Evolutionary conservation across 2,113 vertebrate genomes (phyloP).

Genomic region (Panthera uncia): DNA sequence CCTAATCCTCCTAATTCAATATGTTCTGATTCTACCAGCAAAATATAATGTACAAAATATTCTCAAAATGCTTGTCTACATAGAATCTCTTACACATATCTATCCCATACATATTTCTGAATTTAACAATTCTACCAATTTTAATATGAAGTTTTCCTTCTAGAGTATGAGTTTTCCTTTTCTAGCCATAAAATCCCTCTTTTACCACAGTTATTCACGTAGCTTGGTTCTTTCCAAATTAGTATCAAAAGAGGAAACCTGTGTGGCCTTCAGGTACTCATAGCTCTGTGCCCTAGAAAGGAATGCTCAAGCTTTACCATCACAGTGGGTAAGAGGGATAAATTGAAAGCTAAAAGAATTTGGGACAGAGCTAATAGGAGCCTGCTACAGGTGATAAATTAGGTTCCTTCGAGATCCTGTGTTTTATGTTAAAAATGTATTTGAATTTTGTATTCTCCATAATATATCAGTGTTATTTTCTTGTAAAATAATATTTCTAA

Average conservation of each 20-base stretch:
- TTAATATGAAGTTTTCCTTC: background rate
- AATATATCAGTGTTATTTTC: background rate
- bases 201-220: background rate
- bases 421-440: background rate
- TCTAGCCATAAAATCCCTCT: background rate
- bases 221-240: background rate
- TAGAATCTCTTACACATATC: background rate
- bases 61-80: background rate
- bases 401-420: background rate
- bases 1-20: background rate
- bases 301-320: background rate
- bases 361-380: background rate
- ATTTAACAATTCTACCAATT: background rate
- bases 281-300: background rate
- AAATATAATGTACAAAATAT: background rate
- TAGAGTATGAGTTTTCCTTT: background rate
- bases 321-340: background rate
- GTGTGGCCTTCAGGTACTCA: background rate
- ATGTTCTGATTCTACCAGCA: background rate
- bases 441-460: background rate
- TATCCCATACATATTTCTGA: background rate
- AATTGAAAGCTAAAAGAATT: background rate
- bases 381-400: background rate
- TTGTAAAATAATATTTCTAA: constrained; percentile 2
- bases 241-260: background rate